These are phyloP conservation scores for Drosophila ercepeae DNA, from an alignment of 1,140 invertebrate species.

Conservation along the genomic window DNA sequence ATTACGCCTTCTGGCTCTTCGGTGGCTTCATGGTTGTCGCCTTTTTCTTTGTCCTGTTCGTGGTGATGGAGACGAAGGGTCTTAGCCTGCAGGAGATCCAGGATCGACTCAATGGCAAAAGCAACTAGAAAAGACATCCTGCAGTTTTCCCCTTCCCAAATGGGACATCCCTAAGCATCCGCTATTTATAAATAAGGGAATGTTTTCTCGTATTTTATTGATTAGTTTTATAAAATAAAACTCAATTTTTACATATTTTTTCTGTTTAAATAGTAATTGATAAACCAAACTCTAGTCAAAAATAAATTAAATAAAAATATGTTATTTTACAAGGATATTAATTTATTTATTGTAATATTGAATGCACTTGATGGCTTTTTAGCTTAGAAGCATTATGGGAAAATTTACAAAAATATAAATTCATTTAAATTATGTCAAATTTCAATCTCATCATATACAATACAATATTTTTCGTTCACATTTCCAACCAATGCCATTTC, in stretches of 20 bases:
- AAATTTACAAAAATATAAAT: too few species aligned
- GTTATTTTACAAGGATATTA: not conserved
- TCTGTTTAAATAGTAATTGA: constrained; percentile 19
- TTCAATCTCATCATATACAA: too few species aligned
- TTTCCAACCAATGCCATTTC: too few species aligned
- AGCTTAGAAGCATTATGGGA: too few species aligned
- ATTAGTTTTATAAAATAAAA: constrained; percentile 54
- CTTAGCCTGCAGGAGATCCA: constrained; percentile 91
- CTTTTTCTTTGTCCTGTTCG: constrained; percentile 86
- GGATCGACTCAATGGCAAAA: constrained; percentile 86
- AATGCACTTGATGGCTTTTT: too few species aligned
- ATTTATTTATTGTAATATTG: too few species aligned
- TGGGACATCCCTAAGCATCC: constrained; percentile 13
- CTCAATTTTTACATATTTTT: constrained; percentile 39
- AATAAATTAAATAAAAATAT: too few species aligned
- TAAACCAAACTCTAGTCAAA: constrained; percentile 13
- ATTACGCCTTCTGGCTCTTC: constrained; percentile 92
- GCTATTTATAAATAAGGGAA: constrained; percentile 48
- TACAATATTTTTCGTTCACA: too few species aligned
- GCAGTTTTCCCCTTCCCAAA: too few species aligned
- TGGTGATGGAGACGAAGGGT: constrained; percentile 93
- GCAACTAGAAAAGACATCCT: constrained; percentile 23
- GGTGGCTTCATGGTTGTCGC: constrained; percentile 88
- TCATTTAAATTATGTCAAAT: too few species aligned
- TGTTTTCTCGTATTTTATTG: constrained; percentile 70